Evolutionary conservation across 2,888 invertebrate species (phyloP).

Genomic region (Platypus cylindrus): DNA sequence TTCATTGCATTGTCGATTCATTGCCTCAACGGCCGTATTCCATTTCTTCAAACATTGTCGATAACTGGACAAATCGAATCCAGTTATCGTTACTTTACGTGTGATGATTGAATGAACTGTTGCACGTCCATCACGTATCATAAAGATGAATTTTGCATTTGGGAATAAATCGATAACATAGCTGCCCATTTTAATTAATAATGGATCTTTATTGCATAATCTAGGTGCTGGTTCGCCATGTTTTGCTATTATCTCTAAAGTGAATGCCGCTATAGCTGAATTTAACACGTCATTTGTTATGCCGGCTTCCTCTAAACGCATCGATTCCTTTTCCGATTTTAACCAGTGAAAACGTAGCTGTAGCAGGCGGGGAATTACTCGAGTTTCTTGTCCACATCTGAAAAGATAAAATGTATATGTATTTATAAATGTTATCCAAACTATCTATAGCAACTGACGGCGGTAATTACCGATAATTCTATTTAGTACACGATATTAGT

Average conservation of each 20-base stretch:
- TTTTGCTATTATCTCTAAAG: slow-evolving; percentile 87
- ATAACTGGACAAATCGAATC: slow-evolving; percentile 84
- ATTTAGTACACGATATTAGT: too few relatives aligned
- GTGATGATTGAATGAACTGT: slow-evolving; percentile 98
- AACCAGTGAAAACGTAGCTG: slow-evolving; percentile 94
- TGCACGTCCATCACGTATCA: slow-evolving; percentile 96
- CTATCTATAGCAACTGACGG: too few relatives aligned
- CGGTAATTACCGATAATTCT: too few relatives aligned
- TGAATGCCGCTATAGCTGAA: slow-evolving; percentile 92
- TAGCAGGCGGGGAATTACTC: slow-evolving; percentile 91
- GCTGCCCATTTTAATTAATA: slow-evolving; percentile 92
- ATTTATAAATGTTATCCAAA: too few relatives aligned
- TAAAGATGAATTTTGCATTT: slow-evolving; percentile 93
- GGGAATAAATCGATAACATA: slow-evolving; percentile 93
- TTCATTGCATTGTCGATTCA: slow-evolving; percentile 86
- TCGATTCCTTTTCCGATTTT: slow-evolving; percentile 82
- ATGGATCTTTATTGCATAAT: slow-evolving; percentile 97
- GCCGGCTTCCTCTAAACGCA: slow-evolving; percentile 86
- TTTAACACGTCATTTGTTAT: slow-evolving; percentile 84
- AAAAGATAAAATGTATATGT: slow-evolving; percentile 26
- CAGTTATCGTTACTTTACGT: slow-evolving; percentile 54
- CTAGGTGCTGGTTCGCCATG: slow-evolving; percentile 92
- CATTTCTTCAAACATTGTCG: slow-evolving; percentile 92
- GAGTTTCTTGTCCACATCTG: slow-evolving; percentile 91
- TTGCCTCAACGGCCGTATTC: slow-evolving; percentile 89